phyloP scores from a whole-genome alignment of 2,888 invertebrate species.

The Hirtodrosophila histrioides region DNA sequence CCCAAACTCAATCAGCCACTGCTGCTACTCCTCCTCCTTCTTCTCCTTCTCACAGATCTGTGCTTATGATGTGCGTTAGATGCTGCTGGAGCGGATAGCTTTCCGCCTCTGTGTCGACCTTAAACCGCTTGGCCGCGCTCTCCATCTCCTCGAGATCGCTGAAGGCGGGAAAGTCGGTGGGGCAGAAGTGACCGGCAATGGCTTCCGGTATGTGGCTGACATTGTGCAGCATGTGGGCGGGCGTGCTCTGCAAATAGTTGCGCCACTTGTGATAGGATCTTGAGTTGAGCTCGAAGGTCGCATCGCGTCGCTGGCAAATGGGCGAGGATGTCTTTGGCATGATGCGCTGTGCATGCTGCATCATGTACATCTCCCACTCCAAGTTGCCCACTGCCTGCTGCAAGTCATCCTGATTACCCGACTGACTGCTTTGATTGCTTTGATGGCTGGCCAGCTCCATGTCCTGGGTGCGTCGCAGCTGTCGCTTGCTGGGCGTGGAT shows the following conservation, averaged over 20 bases:
- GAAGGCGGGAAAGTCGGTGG: constrained; percentile 75
- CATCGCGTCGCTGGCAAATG: constrained; percentile 56
- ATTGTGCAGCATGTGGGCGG: constrained; percentile 74
- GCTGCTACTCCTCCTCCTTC: too few species aligned
- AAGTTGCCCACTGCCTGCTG: constrained; percentile 59
- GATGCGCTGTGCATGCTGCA: constrained; percentile 69
- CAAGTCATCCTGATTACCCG: background rate
- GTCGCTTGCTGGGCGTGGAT: constrained; percentile 52
- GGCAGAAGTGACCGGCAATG: constrained; percentile 80
- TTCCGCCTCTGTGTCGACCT: constrained; percentile 49
- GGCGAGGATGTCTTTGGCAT: constrained; percentile 83
- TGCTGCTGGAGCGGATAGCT: constrained; percentile 11
- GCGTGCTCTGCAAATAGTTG: constrained; percentile 73
- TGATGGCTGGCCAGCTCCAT: constrained; percentile 28
- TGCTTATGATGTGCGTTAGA: constrained; percentile 56
- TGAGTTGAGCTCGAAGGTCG: constrained; percentile 32
- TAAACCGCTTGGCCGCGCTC: constrained; percentile 75
- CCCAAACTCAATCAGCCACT: background rate
- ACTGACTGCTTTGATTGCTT: constrained; percentile 3
- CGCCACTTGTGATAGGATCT: constrained; percentile 77
- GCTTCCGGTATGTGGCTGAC: constrained; percentile 80
- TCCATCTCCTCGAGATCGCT: constrained; percentile 75
- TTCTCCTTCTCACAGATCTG: constrained; percentile 51
- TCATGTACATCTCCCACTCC: constrained; percentile 84
- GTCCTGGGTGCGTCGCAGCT: constrained; percentile 54